These are phyloP conservation scores for Arctia plantaginis DNA, from an alignment of 2,888 invertebrate species.

Conservation along the genomic window DNA sequence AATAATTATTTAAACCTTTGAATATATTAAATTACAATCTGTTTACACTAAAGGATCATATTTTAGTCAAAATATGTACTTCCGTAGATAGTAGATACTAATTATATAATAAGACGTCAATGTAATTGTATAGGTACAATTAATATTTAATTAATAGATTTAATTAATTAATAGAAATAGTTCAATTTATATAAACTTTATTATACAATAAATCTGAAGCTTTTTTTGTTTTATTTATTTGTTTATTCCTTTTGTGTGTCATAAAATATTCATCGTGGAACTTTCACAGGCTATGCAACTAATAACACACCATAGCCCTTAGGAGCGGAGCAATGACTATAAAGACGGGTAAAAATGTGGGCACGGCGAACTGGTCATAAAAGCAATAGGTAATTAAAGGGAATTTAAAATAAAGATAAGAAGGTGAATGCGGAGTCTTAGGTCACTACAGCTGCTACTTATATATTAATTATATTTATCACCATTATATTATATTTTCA, in stretches of 20 bases:
- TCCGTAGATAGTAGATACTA: too few relatives aligned
- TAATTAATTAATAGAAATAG: too few relatives aligned
- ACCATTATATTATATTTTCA: too few relatives aligned
- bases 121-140: too few relatives aligned
- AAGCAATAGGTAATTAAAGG: not conserved
- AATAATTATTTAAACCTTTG: not conserved
- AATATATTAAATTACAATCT: not conserved
- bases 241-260: not conserved
- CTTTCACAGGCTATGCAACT: not conserved
- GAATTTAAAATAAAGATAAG: not conserved
- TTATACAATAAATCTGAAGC: too few relatives aligned
- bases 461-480: not conserved
- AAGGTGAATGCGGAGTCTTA: not conserved
- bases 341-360: not conserved
- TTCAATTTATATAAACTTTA: too few relatives aligned
- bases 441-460: not conserved
- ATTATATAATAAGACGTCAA: too few relatives aligned
- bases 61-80: not conserved
- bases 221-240: not conserved
- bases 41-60: not conserved
- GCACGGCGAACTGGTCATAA: not conserved
- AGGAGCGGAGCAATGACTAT: not conserved
- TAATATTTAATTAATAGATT: too few relatives aligned
- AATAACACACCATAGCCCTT: not conserved
- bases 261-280: not conserved